Evolutionary conservation across 2,888 invertebrate species (phyloP), one percentile per base, ranked within the genome.

Genomic region (Chaitophorus viminalis): DNA sequence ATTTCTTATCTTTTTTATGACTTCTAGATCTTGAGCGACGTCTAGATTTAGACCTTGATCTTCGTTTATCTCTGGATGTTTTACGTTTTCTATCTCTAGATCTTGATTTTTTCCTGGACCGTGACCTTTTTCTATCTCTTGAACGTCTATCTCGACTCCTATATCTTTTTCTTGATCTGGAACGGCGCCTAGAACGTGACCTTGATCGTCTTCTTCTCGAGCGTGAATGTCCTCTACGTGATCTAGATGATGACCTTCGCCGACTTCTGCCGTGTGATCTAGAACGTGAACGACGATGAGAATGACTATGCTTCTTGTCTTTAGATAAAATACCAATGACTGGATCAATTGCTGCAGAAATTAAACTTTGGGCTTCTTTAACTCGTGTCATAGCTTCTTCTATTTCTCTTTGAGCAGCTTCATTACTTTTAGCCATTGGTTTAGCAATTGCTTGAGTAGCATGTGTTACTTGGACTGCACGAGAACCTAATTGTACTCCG

Each of bases 351-450:
- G 97, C 97, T 17, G 98, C 98, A 0, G 97, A 96, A 89, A 99
- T 97, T 90, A 98, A 94, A 91, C 96, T 97, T 92, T 98, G 98
- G 0, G 98, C 98, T 92, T 99, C 98, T 91, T 98, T 98, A 0
- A 98, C 98, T 89, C 98, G 93, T 77, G 97, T 96, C 98, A 99
- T 98, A 0, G 98, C 98, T 91, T 98, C 98, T 91, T 98, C 98
- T 88, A 99, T 98, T 92, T 98, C 98, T 76, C 96, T 94, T 91
- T 98, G 97, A 0, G 98, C 98, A 1, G 97, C 98, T 91, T 98
- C 98, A 91, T 98, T 98, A 90, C 97, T 98, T 91, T 98, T 98
- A 0, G 97, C 96, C 91, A 97, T 97, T 0, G 98, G 98, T 91
- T 97, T 97, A 2, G 95, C 94, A 89, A 98, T 98, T 0, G 97